These are phyloP conservation scores for Anser cygnoides DNA, from an alignment of 2,113 vertebrate genomes.

Conservation along the genomic window DNA sequence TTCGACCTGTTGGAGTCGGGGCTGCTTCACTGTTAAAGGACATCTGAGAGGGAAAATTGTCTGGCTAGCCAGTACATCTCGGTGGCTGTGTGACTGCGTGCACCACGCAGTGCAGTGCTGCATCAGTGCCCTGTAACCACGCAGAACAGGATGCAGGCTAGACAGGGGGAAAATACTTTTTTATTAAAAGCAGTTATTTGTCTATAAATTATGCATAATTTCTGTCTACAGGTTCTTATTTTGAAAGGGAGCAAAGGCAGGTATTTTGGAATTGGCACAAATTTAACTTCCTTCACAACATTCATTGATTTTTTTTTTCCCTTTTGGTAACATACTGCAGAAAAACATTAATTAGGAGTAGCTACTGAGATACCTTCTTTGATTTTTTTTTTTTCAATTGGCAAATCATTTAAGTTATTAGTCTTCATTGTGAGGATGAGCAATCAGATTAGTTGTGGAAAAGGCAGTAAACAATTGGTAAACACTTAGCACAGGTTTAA, in stretches of 20 bases:
- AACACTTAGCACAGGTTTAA: constrained; percentile 48
- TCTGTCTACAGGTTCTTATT: background rate
- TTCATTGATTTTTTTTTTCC: constrained; percentile 19
- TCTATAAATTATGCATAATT: constrained; percentile 3
- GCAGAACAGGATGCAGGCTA: fast-evolving
- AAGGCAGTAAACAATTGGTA: constrained; percentile 61
- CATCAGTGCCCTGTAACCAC: fast-evolving
- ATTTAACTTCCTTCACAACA: background rate
- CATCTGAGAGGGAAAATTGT: background rate
- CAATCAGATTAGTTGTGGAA: constrained; percentile 41
- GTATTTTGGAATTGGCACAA: background rate
- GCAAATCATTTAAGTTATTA: constrained; percentile 61
- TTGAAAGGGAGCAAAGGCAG: background rate
- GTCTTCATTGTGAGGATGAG: constrained; percentile 22
- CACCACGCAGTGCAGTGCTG: background rate
- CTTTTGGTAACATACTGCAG: constrained; percentile 11
- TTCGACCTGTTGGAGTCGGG: background rate
- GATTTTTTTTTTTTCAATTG: constrained; percentile 38
- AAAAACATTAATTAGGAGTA: constrained; percentile 43
- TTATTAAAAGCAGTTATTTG: background rate
- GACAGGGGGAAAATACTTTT: background rate
- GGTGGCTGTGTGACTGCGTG: background rate
- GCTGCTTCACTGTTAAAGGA: background rate
- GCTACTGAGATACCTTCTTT: constrained; percentile 31
- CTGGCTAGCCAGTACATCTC: background rate